Base-by-base conservation (phyloP, 37 sponge, comb jelly and placozoan species). In the Haliclona indistincta region DNA sequence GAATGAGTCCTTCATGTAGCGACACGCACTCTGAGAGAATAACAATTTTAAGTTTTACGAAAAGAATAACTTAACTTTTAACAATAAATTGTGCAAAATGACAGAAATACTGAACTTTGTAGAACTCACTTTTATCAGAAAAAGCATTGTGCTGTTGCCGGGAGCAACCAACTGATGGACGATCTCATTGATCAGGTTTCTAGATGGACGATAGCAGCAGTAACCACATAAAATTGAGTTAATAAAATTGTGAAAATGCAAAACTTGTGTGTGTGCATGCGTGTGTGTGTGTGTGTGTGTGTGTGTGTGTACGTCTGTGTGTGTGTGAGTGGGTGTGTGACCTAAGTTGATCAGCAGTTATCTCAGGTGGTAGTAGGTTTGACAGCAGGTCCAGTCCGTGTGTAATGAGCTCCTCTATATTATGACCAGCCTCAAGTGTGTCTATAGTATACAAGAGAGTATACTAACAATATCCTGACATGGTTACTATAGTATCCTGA, bases 331-430 rank as follows among this genome's bases (percentile, higher is more conserved):
- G 5, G 23, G 67, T 36, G 40, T 65, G 67, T 33, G 1, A 74
- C 87, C 53, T 87, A 34, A 80, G 45, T 34, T 87, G 81, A 20
- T 71, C 61, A 37, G 29, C n/a, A 37, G 63, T 32, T 15, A 72
- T 34, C 6, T 71, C 17, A 0, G 30, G 7, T 15, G 83, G 76
- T 0, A 80, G 53, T 13, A 89, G 66, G 11, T 22, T 10, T 1
- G 85, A 55, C 25, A 89, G 29, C 20, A 89, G 81, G 68, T 89
- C 90, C 19, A 89, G 64, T 15, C 90, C 90, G 64, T 84, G 64
- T n/a, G 81, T 54, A 2, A 84, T 75, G 25, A 89, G 58, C 44
- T 80, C 71, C 0, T 79, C 71, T 23, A 89, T 80, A 41, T 53
- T 44, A n/a, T 79, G 85, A 22, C 85, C 90, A 54, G 47, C 58